A percentile compares a stretch with the other conserved stretches of the same genome.
These are phyloP conservation scores for Edolisoma coerulescens DNA, from an alignment of 2,113 vertebrate genomes.

Conservation along the genomic window DNA sequence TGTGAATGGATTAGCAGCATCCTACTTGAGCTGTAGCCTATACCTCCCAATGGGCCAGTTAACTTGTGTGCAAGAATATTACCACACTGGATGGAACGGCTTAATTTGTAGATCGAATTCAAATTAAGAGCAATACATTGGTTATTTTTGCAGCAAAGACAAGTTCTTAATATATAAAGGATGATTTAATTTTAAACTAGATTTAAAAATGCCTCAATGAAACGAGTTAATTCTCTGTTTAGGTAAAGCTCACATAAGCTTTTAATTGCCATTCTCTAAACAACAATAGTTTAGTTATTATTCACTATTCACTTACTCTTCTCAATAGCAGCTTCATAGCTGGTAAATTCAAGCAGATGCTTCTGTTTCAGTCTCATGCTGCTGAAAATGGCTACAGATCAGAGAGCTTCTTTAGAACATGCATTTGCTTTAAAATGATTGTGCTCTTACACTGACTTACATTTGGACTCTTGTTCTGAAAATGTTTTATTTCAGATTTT, in stretches of 20 bases:
- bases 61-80: not conserved
- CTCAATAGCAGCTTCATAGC: not conserved
- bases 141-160: not conserved
- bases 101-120: not conserved
- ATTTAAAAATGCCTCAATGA: not conserved
- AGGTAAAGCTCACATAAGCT: not conserved
- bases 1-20: not conserved
- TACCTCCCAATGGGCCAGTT: not conserved
- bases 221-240: not conserved
- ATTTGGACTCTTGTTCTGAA: not conserved
- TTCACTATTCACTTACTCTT: not conserved
- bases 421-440: not conserved
- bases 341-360: not conserved
- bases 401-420: not conserved
- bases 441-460: not conserved
- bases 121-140: not conserved
- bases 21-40: not conserved
- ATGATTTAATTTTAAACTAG: not conserved
- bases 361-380: not conserved
- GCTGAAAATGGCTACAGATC: not conserved
- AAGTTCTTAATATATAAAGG: not conserved
- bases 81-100: not conserved
- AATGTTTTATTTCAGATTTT: not conserved
- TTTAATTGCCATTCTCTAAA: not conserved
- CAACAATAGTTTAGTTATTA: not conserved